Evolutionary conservation across 2,888 invertebrate species (phyloP), one percentile per base, ranked within the genome.

Genomic region (Sarcophaga variegata): DNA sequence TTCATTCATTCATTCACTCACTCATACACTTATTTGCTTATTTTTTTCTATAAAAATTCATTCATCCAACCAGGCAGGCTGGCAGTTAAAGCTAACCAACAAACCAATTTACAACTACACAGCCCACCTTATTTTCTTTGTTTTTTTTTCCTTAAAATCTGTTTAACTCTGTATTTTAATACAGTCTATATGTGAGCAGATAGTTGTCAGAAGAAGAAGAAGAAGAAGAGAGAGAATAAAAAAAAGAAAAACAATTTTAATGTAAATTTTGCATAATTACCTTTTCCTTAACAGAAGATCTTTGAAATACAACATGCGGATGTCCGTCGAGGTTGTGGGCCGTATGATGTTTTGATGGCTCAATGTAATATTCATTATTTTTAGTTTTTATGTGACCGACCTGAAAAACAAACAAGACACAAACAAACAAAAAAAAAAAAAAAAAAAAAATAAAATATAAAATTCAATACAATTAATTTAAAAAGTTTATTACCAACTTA

Each of bases 291-390:
- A 96, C 95, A 17, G 96, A 95, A 67, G 96, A 95, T 91, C 96
- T 94, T 92, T 95, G 96, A 90, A 95, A 96, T 83, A 96, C 94
- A 69, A 96, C 94, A 91, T 96, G 96, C 82, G 95, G 95, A 92
- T 96, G 95, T 1, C 94, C 94, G 76, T 89, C 90, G 71, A 89
- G 89, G 5, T 91, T 90, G 89, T 92, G 91, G 76, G 93, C 92
- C 66, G 90, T 89, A 88, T 94, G 93, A 92, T 95, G 94, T 90
- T 95, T 95, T 54, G 95, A 95, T 60, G 96, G 96, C 92, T 96
- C 96, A 88, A 96, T 95, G 94, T 95, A 96, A 93, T 95, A 96
- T 92, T 96, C 96, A 86, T 95, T 96, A 87, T 95, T 94, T 89
- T 95, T 95, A 22, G 96, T 95, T 90, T 95, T 94, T 87, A 96